These are phyloP conservation scores for Lampropteryx suffumata DNA, from an alignment of 2,888 invertebrate species.

Conservation along the genomic window DNA sequence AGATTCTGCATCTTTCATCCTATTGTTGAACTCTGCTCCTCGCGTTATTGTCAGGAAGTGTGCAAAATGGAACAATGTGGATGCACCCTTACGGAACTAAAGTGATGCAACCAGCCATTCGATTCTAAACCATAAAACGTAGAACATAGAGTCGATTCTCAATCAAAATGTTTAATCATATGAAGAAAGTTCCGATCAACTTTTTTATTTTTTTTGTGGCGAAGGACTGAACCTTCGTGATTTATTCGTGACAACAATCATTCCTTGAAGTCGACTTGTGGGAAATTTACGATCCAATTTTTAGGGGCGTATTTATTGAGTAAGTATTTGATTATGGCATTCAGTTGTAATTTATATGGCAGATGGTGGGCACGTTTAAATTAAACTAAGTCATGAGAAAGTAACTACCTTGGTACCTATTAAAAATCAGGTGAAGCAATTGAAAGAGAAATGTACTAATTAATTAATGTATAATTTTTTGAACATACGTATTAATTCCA, in stretches of 20 bases:
- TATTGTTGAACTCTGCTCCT: conserved; percentile 46
- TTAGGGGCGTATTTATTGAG: conserved; percentile 59
- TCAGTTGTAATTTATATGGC: conserved; percentile 52
- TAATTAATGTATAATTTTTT: no score
- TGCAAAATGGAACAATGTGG: conserved; percentile 60
- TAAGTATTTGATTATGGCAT: conserved; percentile 52
- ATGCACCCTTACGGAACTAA: conserved; percentile 43
- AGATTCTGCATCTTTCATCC: conserved; percentile 33
- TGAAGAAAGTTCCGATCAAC: conserved; percentile 59
- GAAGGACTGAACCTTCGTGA: conserved; percentile 59
- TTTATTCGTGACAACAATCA: conserved; percentile 79
- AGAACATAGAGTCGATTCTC: conserved; percentile 17
- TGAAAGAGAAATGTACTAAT: no score
- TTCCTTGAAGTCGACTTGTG: conserved; percentile 60
- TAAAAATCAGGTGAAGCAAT: not conserved
- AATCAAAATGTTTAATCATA: conserved; percentile 16
- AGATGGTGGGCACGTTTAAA: conserved; percentile 39
- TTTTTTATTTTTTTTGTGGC: conserved; percentile 53
- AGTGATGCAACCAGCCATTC: not conserved
- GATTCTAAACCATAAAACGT: conserved; percentile 25
- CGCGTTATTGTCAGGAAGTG: conserved; percentile 66
- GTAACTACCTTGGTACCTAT: no score
- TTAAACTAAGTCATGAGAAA: conserved; percentile 16
- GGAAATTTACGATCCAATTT: conserved; percentile 75
- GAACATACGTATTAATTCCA: no score